Conservation (phyloP, 2,113 vertebrate species). For the Vanacampus margaritifer region DNA sequence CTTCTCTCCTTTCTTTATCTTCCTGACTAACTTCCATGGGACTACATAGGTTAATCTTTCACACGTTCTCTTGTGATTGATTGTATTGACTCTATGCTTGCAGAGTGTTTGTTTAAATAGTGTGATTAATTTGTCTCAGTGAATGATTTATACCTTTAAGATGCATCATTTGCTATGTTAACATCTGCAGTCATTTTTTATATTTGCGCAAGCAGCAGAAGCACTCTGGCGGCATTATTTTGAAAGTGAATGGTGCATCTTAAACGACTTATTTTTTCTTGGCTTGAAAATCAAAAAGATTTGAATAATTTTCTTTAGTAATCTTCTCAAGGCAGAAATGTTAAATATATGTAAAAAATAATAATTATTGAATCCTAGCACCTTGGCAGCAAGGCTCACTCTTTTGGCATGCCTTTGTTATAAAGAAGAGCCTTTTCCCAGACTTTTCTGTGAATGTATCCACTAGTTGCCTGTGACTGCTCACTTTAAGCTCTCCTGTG, state of each 20-base stretch:
- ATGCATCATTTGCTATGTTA: constrained; percentile 42
- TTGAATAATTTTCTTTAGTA: constrained; percentile 13
- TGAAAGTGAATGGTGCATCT: constrained; percentile 46
- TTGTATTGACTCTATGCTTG: constrained; percentile 28
- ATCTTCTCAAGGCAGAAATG: constrained; percentile 31
- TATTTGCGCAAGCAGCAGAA: constrained; percentile 17
- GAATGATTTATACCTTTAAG: constrained; percentile 35
- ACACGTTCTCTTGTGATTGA: constrained; percentile 6
- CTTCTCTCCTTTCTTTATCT: constrained; percentile 14
- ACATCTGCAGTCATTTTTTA: constrained; percentile 5
- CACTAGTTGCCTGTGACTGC: constrained; percentile 41
- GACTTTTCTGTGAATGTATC: constrained; percentile 46
- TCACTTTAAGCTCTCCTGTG: constrained; percentile 42
- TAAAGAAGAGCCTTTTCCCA: constrained; percentile 30
- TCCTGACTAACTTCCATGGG: constrained; percentile 23
- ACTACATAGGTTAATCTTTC: constrained; percentile 16
- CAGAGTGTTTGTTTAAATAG: constrained; percentile 20
- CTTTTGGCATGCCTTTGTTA: constrained; percentile 38
- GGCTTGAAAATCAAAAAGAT: constrained; percentile 40
- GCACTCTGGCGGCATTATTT: constrained; percentile 7
- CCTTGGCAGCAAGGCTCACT: not conserved
- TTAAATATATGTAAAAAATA: constrained; percentile 1
- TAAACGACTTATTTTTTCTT: constrained; percentile 26
- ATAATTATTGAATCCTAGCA: not conserved
- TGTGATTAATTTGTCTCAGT: constrained; percentile 31